Evolutionary conservation across 2,797 vertebrate species (phyloP).

Genomic region (Cirrhinus mrigala): DNA sequence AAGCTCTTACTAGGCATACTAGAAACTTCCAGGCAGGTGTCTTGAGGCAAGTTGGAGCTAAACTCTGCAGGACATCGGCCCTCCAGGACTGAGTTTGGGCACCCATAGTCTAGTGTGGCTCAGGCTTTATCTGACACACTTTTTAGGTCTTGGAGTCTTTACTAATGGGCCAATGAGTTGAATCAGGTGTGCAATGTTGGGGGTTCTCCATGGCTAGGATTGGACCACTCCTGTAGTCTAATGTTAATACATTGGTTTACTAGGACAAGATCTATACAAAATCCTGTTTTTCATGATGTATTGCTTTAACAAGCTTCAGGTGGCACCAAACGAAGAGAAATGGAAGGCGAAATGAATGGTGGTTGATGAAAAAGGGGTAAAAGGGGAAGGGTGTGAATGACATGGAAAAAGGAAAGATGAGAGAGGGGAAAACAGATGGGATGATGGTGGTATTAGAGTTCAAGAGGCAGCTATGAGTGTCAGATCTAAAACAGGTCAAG

Average conservation of each 20-base stretch:
- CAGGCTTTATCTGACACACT: neutral
- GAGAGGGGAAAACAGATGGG: conserved; percentile 32
- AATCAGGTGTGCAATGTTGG: neutral
- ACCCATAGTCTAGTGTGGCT: neutral
- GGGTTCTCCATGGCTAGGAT: neutral
- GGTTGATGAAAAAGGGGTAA: neutral
- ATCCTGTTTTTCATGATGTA: neutral
- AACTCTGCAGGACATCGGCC: neutral
- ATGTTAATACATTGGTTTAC: neutral
- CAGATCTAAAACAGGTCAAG: conserved; percentile 14
- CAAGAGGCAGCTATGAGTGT: conserved; percentile 33
- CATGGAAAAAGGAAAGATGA: neutral
- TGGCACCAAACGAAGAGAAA: neutral
- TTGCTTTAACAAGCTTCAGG: neutral
- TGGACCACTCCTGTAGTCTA: neutral
- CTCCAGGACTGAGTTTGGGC: neutral
- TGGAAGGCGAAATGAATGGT: neutral
- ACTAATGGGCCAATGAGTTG: neutral
- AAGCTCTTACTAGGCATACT: too few relatives aligned
- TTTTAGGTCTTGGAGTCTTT: neutral
- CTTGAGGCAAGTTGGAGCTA: neutral
- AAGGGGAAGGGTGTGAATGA: neutral
- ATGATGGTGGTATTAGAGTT: conserved; percentile 31
- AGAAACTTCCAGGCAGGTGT: too few relatives aligned
- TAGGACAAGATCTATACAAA: neutral